phyloP scores from a whole-genome alignment of 2,888 invertebrate species.

The Acanthosepion lycidas region DNA sequence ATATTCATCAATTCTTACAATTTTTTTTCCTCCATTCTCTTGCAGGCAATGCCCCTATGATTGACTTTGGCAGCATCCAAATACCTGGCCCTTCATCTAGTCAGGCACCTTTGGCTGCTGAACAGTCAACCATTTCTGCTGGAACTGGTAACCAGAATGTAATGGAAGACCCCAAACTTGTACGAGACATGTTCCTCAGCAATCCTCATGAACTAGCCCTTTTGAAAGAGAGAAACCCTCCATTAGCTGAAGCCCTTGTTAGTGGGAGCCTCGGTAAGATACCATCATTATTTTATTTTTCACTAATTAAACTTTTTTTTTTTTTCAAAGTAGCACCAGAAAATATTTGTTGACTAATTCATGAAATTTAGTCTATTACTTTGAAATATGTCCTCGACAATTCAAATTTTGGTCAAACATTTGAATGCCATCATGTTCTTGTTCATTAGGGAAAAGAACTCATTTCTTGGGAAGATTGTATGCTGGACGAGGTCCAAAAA shows the following conservation, averaged over 20 bases:
- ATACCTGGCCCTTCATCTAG: conserved; percentile 77
- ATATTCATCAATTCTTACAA: too few species aligned
- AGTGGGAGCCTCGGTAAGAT: conserved; percentile 83
- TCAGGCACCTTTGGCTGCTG: conserved; percentile 43
- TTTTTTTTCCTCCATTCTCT: not conserved
- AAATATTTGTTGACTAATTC: too few species aligned
- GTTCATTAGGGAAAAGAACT: too few species aligned
- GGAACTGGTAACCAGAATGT: conserved; percentile 50
- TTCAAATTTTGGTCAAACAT: too few species aligned
- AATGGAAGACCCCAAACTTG: conserved; percentile 64
- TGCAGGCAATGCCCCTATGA: conserved; percentile 69
- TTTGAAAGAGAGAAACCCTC: conserved; percentile 93
- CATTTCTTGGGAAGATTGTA: too few species aligned
- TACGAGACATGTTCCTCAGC: conserved; percentile 76
- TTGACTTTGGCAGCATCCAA: conserved; percentile 91
- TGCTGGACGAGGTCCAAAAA: too few species aligned
- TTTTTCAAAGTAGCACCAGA: conserved; percentile 25
- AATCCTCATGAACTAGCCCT: conserved; percentile 93
- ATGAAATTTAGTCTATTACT: too few species aligned
- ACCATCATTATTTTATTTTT: not conserved
- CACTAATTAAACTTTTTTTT: not conserved
- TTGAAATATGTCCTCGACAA: too few species aligned
- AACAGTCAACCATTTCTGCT: conserved; percentile 39
- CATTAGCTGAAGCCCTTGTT: conserved; percentile 90
- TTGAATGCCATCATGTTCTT: too few species aligned